These are phyloP conservation scores for Apodemia hepburni DNA, from an alignment of 2,888 invertebrate species.

Conservation along the genomic window DNA sequence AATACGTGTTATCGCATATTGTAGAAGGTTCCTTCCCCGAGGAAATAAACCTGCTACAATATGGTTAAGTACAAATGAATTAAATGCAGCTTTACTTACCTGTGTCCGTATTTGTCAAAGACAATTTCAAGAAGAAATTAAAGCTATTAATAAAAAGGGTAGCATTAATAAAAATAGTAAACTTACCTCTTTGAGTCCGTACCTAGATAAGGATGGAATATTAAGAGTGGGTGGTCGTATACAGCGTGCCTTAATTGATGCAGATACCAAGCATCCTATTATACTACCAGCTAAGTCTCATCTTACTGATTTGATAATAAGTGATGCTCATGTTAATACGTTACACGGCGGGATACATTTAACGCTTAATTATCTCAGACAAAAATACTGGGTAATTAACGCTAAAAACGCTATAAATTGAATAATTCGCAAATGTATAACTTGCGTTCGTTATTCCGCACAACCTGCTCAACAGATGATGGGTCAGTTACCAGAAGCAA, in stretches of 20 bases:
- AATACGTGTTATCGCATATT: not conserved
- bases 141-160: conserved; percentile 2
- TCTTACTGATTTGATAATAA: conserved; percentile 26
- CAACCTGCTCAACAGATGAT: conserved; percentile 27
- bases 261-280: conserved; percentile 23
- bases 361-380: conserved; percentile 28
- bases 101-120: conserved; percentile 10
- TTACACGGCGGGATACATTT: conserved; percentile 34
- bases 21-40: conserved; percentile 3
- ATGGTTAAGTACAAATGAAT: not conserved
- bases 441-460: conserved; percentile 25
- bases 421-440: conserved; percentile 25
- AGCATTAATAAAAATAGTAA: conserved; percentile 2
- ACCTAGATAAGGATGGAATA: conserved; percentile 15
- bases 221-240: conserved; percentile 16
- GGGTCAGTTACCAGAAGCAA: conserved; percentile 28
- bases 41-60: not conserved
- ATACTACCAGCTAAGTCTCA: conserved; percentile 21
- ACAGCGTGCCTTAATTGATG: not conserved
- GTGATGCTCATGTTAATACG: conserved; percentile 33
- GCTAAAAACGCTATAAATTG: conserved; percentile 23
- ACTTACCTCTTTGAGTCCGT: conserved; percentile 16
- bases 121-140: not conserved
- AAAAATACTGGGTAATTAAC: conserved; percentile 29
- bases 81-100: conserved; percentile 11